Evolutionary conservation across 2,113 vertebrate genomes (phyloP).

Genomic region (Cairina moschata): DNA sequence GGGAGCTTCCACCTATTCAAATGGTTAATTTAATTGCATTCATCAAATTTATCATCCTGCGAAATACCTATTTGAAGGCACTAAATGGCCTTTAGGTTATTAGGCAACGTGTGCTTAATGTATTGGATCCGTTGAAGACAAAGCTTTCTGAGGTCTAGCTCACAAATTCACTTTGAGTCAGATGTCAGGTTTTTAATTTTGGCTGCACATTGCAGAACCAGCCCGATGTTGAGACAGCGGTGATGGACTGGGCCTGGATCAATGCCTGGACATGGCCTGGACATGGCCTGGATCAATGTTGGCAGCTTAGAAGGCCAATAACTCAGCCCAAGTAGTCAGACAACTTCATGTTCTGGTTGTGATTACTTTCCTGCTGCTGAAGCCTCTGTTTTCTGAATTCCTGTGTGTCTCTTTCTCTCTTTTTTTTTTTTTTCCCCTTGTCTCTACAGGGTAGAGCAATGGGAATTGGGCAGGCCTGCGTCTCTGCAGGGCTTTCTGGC

Average conservation of each 20-base stretch:
- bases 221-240: too few species aligned
- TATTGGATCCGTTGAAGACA: background rate
- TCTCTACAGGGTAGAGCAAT: background rate
- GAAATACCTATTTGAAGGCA: background rate
- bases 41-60: background rate
- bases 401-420: background rate
- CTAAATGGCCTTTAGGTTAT: background rate
- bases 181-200: background rate
- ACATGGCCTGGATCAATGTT: background rate
- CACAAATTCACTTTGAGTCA: background rate
- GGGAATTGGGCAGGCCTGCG: background rate
- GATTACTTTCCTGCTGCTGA: background rate
- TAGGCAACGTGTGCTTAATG: background rate
- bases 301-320: background rate
- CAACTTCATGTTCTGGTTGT: background rate
- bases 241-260: background rate
- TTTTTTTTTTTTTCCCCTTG: background rate
- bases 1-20: background rate
- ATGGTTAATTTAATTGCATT: background rate
- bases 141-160: background rate
- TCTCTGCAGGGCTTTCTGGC: background rate
- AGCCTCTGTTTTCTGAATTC: background rate
- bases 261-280: too few species aligned
- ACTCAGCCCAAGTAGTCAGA: background rate
- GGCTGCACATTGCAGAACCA: background rate